Percentiles rank a stretch among this genome's conserved stretches.
Evolutionary conservation across 2,888 invertebrate genomes (phyloP).

Genomic region (Zele albiditarsus): DNA sequence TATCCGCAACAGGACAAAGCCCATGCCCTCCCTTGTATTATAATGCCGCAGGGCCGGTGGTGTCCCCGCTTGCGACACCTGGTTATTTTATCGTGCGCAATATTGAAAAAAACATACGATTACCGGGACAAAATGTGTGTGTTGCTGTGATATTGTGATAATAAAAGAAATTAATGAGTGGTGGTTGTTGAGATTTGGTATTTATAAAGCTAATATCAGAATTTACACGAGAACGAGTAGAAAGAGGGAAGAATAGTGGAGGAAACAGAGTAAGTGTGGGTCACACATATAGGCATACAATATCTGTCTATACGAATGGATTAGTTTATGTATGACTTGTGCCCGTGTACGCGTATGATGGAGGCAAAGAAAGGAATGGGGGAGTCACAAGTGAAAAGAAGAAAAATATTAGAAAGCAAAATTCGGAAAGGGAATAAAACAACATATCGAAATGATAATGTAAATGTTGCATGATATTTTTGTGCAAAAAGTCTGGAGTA

Average conservation of each 20-base stretch:
- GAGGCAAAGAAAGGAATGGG: background rate
- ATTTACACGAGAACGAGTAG: background rate
- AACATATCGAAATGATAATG: background rate
- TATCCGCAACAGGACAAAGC: slow-evolving; percentile 61
- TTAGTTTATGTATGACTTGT: background rate
- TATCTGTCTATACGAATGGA: background rate
- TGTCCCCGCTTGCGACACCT: slow-evolving; percentile 47
- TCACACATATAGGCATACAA: background rate
- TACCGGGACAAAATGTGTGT: slow-evolving; percentile 31
- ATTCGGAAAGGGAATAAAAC: background rate
- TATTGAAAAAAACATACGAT: slow-evolving; percentile 43
- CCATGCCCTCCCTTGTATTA: slow-evolving; percentile 55
- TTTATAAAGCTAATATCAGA: background rate
- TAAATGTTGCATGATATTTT: background rate
- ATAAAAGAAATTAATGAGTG: slow-evolving; percentile 39
- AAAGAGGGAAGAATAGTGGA: background rate
- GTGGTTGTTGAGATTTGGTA: slow-evolving; percentile 40
- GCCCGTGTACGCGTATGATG: background rate
- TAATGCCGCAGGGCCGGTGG: slow-evolving; percentile 56
- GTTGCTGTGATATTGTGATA: slow-evolving; percentile 42
- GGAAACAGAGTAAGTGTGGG: slow-evolving; percentile 12
- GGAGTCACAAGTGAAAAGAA: background rate
- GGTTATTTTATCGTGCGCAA: slow-evolving; percentile 44
- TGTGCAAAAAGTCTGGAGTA: background rate
- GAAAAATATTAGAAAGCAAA: background rate